phyloP scores from a whole-genome alignment of 2,888 invertebrate genomes.

The Perizoma flavofasciatum region DNA sequence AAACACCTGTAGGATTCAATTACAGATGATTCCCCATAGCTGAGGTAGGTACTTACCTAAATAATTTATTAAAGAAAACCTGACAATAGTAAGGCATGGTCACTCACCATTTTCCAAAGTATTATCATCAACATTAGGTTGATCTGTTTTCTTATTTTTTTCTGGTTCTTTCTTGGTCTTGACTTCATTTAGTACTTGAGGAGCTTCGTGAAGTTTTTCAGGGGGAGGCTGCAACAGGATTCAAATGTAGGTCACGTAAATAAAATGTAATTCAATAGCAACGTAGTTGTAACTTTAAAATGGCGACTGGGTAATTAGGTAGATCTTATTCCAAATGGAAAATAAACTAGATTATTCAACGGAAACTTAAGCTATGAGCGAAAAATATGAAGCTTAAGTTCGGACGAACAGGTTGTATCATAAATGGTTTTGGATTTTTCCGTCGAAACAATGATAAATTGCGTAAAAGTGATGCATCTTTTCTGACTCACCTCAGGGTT shows the following conservation, averaged over 20 bases:
- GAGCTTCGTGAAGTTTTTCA: conserved; percentile 45
- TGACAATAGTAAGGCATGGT: neutral
- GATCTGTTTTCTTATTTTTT: conserved; percentile 61
- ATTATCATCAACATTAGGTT: conserved; percentile 59
- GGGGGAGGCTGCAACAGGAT: conserved; percentile 49
- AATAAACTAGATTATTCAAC: conserved; percentile 6
- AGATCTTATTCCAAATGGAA: conserved; percentile 28
- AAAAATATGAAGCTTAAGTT: neutral
- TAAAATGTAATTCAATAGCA: conserved; percentile 38
- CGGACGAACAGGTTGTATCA: conserved; percentile 4
- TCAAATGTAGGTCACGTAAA: conserved; percentile 45
- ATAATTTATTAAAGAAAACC: conserved; percentile 20
- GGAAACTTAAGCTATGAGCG: conserved; percentile 1
- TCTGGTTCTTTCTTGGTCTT: conserved; percentile 49
- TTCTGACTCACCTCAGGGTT: conserved; percentile 66
- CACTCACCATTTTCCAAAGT: conserved; percentile 68
- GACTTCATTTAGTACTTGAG: conserved; percentile 47
- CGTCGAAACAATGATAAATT: conserved; percentile 31
- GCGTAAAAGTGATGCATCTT: conserved; percentile 41
- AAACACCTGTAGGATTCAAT: neutral
- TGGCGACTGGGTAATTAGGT: conserved; percentile 52
- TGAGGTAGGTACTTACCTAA: too few species aligned
- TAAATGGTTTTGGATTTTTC: conserved; percentile 13
- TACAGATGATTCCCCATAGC: neutral
- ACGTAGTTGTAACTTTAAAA: conserved; percentile 45